Percentiles rank a stretch among this genome's conserved stretches.
phyloP scores from a whole-genome alignment of 2,888 invertebrate genomes.

The Argyresthia albistria region DNA sequence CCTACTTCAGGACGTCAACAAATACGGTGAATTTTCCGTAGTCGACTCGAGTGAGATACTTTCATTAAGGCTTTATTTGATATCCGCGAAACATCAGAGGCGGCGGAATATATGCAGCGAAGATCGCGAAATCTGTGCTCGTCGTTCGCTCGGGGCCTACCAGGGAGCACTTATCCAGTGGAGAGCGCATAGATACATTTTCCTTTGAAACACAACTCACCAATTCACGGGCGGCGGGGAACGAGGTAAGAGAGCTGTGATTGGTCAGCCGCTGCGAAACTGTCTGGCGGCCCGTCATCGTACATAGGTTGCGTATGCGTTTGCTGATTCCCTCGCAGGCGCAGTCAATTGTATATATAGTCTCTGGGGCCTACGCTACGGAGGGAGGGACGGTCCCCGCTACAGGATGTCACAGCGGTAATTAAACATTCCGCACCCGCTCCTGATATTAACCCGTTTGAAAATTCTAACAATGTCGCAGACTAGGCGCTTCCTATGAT shows the following conservation, averaged over 20 bases:
- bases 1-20: constrained; percentile 1
- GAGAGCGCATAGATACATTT: no score
- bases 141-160: no score
- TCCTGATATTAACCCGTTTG: constrained; percentile 54
- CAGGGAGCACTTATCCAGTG: no score
- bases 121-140: constrained; percentile 2
- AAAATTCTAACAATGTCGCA: constrained; percentile 59
- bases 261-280: no score
- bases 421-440: constrained; percentile 51
- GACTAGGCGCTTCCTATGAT: constrained; percentile 37
- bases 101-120: constrained; percentile 1
- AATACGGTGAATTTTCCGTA: constrained; percentile 5
- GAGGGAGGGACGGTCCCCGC: constrained; percentile 25
- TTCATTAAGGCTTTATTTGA: constrained; percentile 3
- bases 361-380: no score
- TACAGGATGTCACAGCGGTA: constrained; percentile 46
- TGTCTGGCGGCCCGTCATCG: no score
- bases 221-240: no score
- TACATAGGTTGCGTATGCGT: no score
- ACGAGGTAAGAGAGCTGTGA: no score
- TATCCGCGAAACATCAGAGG: constrained; percentile 7
- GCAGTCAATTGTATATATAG: no score
- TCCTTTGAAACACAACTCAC: no score
- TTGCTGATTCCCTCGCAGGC: no score
- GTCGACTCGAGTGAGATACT: not conserved